Base-by-base conservation (phyloP, 1,140 invertebrate species). In the Habropoda laboriosa region DNA sequence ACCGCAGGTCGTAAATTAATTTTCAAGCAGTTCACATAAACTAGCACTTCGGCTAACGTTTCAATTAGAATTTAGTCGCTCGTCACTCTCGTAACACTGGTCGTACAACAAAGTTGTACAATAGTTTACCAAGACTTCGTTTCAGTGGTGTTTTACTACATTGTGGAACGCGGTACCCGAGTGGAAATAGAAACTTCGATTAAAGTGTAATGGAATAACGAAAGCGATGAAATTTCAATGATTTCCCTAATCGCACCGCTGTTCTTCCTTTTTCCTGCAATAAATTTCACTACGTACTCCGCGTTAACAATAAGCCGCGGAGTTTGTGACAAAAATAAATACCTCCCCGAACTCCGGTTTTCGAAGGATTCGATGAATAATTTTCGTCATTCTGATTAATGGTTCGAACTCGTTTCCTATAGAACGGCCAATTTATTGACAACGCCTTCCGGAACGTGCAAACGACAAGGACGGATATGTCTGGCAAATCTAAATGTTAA, bases 331-430 rank as follows among this genome's bases (percentile, higher is more conserved):
- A 63, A 18, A n/a, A 63, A 63, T 12, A 63, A 40, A 63, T 63
- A 63, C 24, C 35, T 13, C n/a, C 16, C 1, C 21, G 21, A 60
- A 7, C 32, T n/a, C 32, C 0, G 35, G 60, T 6, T 38, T 72
- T 58, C 67, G 66, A 64, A 66, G 64, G 80, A 80, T 80, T 80
- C 55, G 80, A n/a, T 79, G 64, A 79, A 80, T 81, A 80, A 66
- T 80, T 76, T n/a, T 64, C 61, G 72, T 63, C 64, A 55, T 51
- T 51, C 76, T 81, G 68, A 79, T 40, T 72, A 79, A 81, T 72
- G 76, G 78, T 51, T 81, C 80, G 27, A 81, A 72, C 80, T 81
- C 66, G 49, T 60, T 21, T 60, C n/a, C 38, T 32, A 16, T 18
- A 4, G n/a, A 13, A 40, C 10, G 49, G 30, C 30, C 18, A 32